Evolutionary conservation across 2,888 invertebrate species (phyloP), one percentile per base, ranked within the genome.

Genomic region (Drosophila acutilabella): DNA sequence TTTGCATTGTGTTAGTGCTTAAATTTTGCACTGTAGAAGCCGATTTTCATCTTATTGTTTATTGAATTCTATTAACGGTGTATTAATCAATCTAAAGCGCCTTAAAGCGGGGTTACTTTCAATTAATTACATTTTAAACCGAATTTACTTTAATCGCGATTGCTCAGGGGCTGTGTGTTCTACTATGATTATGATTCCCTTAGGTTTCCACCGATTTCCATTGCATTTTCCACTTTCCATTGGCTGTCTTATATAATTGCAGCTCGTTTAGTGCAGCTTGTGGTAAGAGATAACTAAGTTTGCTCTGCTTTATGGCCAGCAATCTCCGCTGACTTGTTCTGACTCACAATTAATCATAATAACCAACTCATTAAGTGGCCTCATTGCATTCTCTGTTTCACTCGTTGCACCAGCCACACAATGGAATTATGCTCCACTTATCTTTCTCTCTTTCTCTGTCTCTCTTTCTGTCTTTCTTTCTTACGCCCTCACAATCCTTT

Each of bases 321-420:
- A 36, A 57, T 47, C 57, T 45, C 33, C 47, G 36, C 44, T 36
- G 56, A 42, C 54, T 54, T 18, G 42, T 3, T 45, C 64, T 45
- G 36, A 54, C 71, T 58, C 26, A 57, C 74, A 76, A 76, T 76
- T 76, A 76, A 78, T 76, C 78, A 76, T 76, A 78, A 76, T 76
- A 78, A 74, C 47, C 76, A 70, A 57, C 69, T 73, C 76, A 76
- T 76, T 76, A 78, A 74, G 78, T 60, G 74, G 64, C 78, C 58
- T 78, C 68, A 78, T 53, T 72, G 73, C 75, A 78, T 78, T 30
- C n/a, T 72, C 74, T 75, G 74, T 41, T 59, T 30, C 40, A 14
- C 61, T 40, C 50, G 10, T 52, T 45, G 10, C 30, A 23, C 56
- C 38, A 14, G 13, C 11, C 14, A 10, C 23, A 52, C 44, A 52